Base-by-base conservation (phyloP, 2,113 vertebrate genomes). In the Circaetus gallicus region DNA sequence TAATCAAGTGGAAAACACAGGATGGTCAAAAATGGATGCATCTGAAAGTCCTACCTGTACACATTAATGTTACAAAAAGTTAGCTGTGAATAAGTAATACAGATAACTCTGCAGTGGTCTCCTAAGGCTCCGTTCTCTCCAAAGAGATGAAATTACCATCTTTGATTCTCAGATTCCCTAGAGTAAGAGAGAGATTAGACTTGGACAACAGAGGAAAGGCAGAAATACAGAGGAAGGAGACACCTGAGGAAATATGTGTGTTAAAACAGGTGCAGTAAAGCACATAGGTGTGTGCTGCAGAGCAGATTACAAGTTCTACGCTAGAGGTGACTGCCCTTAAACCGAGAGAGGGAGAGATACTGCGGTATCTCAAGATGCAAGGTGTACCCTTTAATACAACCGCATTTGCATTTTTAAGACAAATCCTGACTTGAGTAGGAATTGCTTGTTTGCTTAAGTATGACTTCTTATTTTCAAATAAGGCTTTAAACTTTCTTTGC, bases 41-140 rank as follows among this genome's bases (percentile, higher is more conserved):
- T 2, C 49, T 38, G 1, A 12, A 53, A 62, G n/a, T 32, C 73
- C 65, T 17, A 24, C 91, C 86, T 77, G 73, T 8, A 36, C 2
- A 1, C 17, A 4, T 3, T 1, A 11, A 8, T 0, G 5, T 20
- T 4, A 29, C 53, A 59, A 29, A 34, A 67, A 71, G 20, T 31
- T 11, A 71, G 43, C 56, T 0, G 26, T 20, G 42, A 56, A 11
- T 11, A 52, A 91, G 32, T 42, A 63, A 26, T 5, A 47, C 22
- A 21, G 21, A 0, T 47, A 40, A 67, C 25, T 38, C 67, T 32
- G 36, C 47, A 72, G 4, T 3, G 38, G 28, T 70, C 32, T 87
- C 49, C 56, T 25, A 34, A 4, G 2, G 47, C 42, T 86, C 71
- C 5, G 2, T 9, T 61, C 67, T 66, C 74, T 76, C 53, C 6